Percentiles rank a stretch among this genome's conserved stretches.
Evolutionary conservation across 2,888 invertebrate genomes (phyloP).

Genomic region (Phaedon cochleariae): DNA sequence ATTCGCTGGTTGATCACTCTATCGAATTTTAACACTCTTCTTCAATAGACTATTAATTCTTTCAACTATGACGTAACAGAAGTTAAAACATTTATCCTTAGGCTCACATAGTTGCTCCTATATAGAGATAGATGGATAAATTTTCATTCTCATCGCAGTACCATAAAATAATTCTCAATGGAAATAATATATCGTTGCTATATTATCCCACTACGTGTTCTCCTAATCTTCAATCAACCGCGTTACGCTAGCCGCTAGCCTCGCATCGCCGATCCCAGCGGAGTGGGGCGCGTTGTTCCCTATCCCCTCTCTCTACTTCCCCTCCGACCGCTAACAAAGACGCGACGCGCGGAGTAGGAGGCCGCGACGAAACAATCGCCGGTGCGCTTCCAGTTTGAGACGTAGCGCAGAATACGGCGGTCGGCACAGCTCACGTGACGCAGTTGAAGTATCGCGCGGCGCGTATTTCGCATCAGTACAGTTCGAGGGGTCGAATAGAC

Average conservation of each 20-base stretch:
- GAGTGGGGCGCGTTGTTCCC: conserved; percentile 14
- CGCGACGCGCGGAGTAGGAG: conserved; percentile 25
- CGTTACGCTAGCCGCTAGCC: too few relatives aligned
- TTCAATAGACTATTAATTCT: too few relatives aligned
- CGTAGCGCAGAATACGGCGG: conserved; percentile 1
- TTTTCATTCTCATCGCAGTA: too few relatives aligned
- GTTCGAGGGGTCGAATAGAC: neutral
- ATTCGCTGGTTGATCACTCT: neutral
- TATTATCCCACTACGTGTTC: too few relatives aligned
- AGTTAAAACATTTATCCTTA: too few relatives aligned
- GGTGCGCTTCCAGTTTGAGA: conserved; percentile 38
- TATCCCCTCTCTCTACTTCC: conserved; percentile 17
- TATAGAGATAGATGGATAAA: too few relatives aligned
- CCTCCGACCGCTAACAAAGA: conserved; percentile 21
- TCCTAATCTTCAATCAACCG: neutral
- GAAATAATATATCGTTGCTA: too few relatives aligned
- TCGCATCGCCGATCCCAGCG: neutral
- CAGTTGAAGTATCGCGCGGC: neutral
- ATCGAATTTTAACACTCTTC: too few relatives aligned
- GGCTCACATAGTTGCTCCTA: too few relatives aligned
- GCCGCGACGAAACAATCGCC: conserved; percentile 31
- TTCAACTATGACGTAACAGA: too few relatives aligned
- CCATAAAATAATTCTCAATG: too few relatives aligned
- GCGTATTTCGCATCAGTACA: neutral
- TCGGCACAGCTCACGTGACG: conserved; percentile 1